Base-by-base conservation (phyloP, 2,797 vertebrate species). In the Cynodonichthys magdalenae region DNA sequence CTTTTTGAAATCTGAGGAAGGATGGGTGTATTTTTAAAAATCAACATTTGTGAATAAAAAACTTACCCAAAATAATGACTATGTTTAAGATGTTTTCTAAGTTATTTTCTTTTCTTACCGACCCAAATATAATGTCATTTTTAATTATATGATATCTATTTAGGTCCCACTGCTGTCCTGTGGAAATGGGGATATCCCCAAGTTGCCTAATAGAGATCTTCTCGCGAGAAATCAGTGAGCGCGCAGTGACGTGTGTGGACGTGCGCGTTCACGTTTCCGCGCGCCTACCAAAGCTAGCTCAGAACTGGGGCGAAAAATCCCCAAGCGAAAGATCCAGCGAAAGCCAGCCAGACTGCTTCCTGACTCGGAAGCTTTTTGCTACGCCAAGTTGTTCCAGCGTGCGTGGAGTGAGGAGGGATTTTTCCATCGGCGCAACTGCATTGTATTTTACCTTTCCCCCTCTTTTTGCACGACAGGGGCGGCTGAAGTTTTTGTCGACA, bases 181-280 rank as follows among this genome's bases (percentile, higher is more conserved):
- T 5, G 2, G 12, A 6, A 45, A 70, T n/a, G n/a, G 68, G 82
- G 74, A 66, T 60, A 81, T 71, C 66, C 81, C 80, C 46, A 6
- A 19, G n/a, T 75, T 68, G 73, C 49, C 14, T 29, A 53, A 46
- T 2, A 12, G 14, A 11, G 1, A 14, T 0, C 1, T 60, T 92
- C 85, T 88, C 92, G 92, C 92, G 92, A 91, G 71, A 89, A 41
- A 49, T 2, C 1, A 66, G 50, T 44, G 73, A 63, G 63, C 81
- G 81, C 73, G 78, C 73, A 15, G 57, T 59, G 73, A 86, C 83
- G 81, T 36, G 15, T 6, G 36, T 12, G 1, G 24, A 72, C 75
- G 82, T 84, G 20, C 84, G 47, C 84, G 77, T 62, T 58, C 81
- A 49, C 41, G 72, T 65, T 74, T 62, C 69, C 63, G 78, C 83